These are phyloP conservation scores for Eremobia ochroleuca DNA, from an alignment of 2,888 invertebrate species.

Conservation along the genomic window DNA sequence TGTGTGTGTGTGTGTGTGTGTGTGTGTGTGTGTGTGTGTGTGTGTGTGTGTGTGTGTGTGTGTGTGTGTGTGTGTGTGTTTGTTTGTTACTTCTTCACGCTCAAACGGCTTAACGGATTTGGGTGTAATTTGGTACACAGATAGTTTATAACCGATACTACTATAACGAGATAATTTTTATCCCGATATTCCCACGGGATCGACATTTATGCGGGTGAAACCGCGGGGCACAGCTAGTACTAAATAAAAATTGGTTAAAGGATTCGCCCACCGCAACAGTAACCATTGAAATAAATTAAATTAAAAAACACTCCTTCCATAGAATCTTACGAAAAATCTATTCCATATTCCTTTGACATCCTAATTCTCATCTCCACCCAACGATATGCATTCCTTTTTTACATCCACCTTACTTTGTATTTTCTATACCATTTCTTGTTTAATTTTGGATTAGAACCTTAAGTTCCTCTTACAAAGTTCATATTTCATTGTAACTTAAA, in stretches of 20 bases:
- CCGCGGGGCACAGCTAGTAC: no score
- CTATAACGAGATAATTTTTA: no score
- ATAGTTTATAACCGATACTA: no score
- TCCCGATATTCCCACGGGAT: no score
- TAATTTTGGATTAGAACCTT: not conserved
- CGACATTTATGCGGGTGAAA: no score
- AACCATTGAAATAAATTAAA: not conserved
- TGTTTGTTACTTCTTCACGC: no score
- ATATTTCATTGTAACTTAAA: not conserved
- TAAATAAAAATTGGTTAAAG: not conserved
- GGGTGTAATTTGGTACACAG: no score
- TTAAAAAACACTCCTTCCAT: not conserved
- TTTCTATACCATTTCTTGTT: not conserved
- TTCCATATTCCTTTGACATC: not conserved
- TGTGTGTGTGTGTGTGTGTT: no score
- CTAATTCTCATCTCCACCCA: not conserved
- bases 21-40: no score
- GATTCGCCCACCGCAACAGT: not conserved
- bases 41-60: no score
- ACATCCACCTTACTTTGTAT: not conserved
- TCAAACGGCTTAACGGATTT: no score
- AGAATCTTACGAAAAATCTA: not conserved
- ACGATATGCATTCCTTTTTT: slow-evolving; percentile 2
- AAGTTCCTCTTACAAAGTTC: not conserved
- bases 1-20: no score